These are phyloP conservation scores for Pachydiplax longipennis DNA, from an alignment of 2,888 invertebrate species.

Conservation along the genomic window DNA sequence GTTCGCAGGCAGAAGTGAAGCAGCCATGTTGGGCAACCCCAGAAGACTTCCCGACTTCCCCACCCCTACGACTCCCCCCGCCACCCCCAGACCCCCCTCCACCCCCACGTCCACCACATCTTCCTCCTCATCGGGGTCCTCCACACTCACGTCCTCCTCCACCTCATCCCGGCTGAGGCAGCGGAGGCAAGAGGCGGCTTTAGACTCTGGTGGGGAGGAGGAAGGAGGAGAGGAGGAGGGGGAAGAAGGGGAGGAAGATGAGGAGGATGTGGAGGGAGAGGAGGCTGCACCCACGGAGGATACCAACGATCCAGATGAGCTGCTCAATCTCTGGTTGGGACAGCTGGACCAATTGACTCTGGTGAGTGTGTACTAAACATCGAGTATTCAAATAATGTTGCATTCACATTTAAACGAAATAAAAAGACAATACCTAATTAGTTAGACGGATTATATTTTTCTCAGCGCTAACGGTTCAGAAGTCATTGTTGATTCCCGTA, in stretches of 20 bases:
- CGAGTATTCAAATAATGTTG: too few species aligned
- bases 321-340: constrained; percentile 80
- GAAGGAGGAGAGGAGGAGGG: neutral
- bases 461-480: too few species aligned
- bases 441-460: too few species aligned
- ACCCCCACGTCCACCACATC: constrained; percentile 13
- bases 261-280: constrained; percentile 58
- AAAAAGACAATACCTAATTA: too few species aligned
- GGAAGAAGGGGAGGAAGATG: constrained; percentile 12
- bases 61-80: neutral
- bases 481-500: too few species aligned
- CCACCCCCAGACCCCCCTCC: neutral
- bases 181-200: constrained; percentile 3
- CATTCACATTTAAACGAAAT: too few species aligned
- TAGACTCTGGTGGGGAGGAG: neutral
- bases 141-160: neutral
- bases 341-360: constrained; percentile 77
- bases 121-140: neutral
- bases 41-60: constrained; percentile 7
- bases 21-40: constrained; percentile 11
- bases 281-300: constrained; percentile 56
- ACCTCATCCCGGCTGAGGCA: neutral
- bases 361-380: constrained; percentile 63
- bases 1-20: neutral
- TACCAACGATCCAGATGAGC: constrained; percentile 72